A percentile compares a stretch with the other conserved stretches of the same genome.
phyloP scores from a whole-genome alignment of 2,797 vertebrate genomes.

The Chaetophractus vellerosus region DNA sequence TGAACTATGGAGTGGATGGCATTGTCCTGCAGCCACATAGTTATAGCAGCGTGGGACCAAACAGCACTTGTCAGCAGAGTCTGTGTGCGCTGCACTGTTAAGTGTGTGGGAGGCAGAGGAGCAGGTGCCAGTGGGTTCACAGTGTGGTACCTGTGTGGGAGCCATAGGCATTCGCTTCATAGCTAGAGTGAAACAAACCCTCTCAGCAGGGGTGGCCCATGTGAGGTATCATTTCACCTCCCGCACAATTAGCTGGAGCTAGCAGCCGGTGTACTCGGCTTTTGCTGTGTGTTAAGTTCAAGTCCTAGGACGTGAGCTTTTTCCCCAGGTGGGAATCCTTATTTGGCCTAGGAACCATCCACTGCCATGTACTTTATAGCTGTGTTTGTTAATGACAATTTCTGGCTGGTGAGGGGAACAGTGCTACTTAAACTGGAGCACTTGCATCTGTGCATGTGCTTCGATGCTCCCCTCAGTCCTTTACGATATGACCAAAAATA shows the following conservation, averaged over 20 bases:
- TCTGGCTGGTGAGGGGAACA: neutral
- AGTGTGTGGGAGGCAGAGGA: slow-evolving; percentile 5
- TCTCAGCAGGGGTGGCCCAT: neutral
- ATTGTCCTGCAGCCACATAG: neutral
- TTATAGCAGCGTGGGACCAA: slow-evolving; percentile 65
- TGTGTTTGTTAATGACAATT: neutral
- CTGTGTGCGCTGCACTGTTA: neutral
- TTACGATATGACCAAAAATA: slow-evolving; percentile 73
- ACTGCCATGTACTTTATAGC: neutral
- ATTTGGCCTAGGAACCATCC: neutral
- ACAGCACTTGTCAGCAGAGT: neutral
- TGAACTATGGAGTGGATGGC: neutral
- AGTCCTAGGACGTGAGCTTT: neutral
- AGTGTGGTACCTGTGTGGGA: neutral
- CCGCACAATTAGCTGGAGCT: neutral
- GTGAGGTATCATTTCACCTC: neutral
- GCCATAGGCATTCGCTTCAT: slow-evolving; percentile 15
- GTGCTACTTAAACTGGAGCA: neutral
- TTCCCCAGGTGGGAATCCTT: neutral
- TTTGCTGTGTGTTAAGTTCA: neutral
- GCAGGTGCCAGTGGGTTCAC: neutral
- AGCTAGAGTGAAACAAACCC: neutral
- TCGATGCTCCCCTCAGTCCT: neutral
- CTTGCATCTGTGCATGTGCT: neutral
- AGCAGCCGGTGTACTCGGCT: neutral